phyloP scores from a whole-genome alignment of 1,140 invertebrate species.

The Drosophila navojoa region DNA sequence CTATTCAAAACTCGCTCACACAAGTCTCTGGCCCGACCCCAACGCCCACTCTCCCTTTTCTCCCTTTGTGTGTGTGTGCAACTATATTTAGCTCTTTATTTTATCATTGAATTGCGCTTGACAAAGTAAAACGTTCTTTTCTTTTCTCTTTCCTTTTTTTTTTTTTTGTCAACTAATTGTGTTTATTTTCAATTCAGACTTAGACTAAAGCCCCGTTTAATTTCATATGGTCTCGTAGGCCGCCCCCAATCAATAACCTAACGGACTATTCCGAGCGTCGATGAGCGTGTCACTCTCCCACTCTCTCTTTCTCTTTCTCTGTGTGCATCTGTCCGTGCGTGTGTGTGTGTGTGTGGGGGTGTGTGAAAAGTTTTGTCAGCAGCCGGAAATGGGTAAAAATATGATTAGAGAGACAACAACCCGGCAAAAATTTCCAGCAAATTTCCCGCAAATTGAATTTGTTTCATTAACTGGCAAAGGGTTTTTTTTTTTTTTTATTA shows the following conservation, averaged over 20 bases:
- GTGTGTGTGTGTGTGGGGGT: slow-evolving; percentile 23
- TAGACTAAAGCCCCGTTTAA: slow-evolving; percentile 50
- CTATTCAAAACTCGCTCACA: slow-evolving; percentile 8
- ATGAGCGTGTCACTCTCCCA: slow-evolving; percentile 7
- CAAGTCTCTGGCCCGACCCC: background rate
- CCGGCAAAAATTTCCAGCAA: slow-evolving; percentile 44
- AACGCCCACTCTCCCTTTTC: too few relatives aligned
- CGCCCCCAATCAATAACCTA: slow-evolving; percentile 59
- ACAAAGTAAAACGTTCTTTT: slow-evolving; percentile 52
- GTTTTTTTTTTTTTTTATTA: background rate
- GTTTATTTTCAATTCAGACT: slow-evolving; percentile 69
- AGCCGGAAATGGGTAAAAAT: slow-evolving; percentile 52
- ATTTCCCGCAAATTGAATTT: slow-evolving; percentile 45
- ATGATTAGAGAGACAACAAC: slow-evolving; percentile 30
- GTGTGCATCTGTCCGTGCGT: background rate
- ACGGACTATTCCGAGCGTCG: slow-evolving; percentile 50
- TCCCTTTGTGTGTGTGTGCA: slow-evolving; percentile 23
- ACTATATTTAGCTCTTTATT: slow-evolving; percentile 62
- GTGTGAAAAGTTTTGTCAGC: slow-evolving; percentile 72
- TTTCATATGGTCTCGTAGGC: slow-evolving; percentile 9
- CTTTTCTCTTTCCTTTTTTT: too few relatives aligned
- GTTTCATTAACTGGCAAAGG: slow-evolving; percentile 49
- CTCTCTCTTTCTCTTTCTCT: too few relatives aligned
- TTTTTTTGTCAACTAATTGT: slow-evolving; percentile 59
- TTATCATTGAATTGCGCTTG: slow-evolving; percentile 66